These are phyloP conservation scores for Epinephelus fuscoguttatus DNA, from an alignment of 2,113 vertebrate genomes.

Conservation along the genomic window DNA sequence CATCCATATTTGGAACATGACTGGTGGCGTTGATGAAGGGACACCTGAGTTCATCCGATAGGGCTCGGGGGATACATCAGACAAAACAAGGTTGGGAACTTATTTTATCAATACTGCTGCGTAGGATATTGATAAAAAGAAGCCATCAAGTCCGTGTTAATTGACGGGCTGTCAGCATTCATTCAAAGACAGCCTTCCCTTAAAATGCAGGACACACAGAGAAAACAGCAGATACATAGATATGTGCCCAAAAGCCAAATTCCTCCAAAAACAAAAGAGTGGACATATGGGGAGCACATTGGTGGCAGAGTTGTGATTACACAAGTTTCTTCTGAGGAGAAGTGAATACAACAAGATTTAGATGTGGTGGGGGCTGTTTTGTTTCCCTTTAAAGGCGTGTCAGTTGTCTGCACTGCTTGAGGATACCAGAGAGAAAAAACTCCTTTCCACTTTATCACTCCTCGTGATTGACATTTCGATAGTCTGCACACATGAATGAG, in stretches of 20 bases:
- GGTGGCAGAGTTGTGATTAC: constrained; percentile 72
- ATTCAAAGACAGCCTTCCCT: constrained; percentile 14
- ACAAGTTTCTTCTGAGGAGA: constrained; percentile 55
- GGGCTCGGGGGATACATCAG: not conserved
- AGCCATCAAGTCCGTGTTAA: constrained; percentile 62
- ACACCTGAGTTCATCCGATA: not conserved
- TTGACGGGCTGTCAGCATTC: constrained; percentile 68
- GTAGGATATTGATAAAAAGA: constrained; percentile 52
- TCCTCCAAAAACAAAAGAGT: constrained; percentile 60
- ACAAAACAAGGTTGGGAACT: not conserved
- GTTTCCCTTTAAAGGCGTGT: constrained; percentile 78
- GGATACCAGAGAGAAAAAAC: constrained; percentile 62
- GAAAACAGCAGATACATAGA: constrained; percentile 55
- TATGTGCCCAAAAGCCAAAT: constrained; percentile 60
- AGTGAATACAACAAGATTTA: constrained; percentile 70
- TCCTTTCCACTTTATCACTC: constrained; percentile 72
- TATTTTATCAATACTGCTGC: constrained; percentile 40
- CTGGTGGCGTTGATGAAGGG: not conserved
- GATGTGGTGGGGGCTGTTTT: constrained; percentile 81
- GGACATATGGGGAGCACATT: constrained; percentile 84
- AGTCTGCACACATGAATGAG: constrained; percentile 71
- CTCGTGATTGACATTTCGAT: constrained; percentile 74
- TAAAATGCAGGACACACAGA: constrained; percentile 26
- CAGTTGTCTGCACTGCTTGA: constrained; percentile 66
- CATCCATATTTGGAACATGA: constrained; percentile 1